A percentile compares a stretch with the other conserved stretches of the same genome.
phyloP scores from a whole-genome alignment of 1,140 invertebrate species.

The Ostrea edulis region DNA sequence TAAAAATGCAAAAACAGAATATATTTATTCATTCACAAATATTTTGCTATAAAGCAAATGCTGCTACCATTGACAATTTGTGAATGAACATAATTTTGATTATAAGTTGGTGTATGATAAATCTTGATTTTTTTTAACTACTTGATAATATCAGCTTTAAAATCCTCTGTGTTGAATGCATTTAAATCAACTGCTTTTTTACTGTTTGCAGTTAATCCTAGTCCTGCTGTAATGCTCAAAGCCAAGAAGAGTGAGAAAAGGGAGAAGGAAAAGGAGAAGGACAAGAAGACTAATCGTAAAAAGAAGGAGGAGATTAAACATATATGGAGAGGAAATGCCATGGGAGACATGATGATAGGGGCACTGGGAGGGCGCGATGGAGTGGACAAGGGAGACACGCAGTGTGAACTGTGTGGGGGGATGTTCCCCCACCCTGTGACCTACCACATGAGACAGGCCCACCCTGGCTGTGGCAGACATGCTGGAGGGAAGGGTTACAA shows the following conservation, averaged over 20 bases:
- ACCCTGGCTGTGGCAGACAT: constrained; percentile 93
- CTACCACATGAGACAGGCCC: constrained; percentile 93
- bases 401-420: constrained; percentile 92
- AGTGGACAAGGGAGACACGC: constrained; percentile 81
- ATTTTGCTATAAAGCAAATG: too few relatives aligned
- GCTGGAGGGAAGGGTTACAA: constrained; percentile 94
- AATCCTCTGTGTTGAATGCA: neutral
- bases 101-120: neutral
- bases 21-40: too few relatives aligned
- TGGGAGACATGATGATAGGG: constrained; percentile 68
- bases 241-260: constrained; percentile 80
- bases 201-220: constrained; percentile 73
- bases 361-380: constrained; percentile 70
- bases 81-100: neutral
- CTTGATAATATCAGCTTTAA: neutral
- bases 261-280: constrained; percentile 78
- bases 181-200: neutral
- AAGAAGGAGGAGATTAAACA: constrained; percentile 80
- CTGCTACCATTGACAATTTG: too few relatives aligned
- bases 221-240: constrained; percentile 77
- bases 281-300: constrained; percentile 74
- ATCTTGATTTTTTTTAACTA: neutral
- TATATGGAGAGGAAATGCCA: constrained; percentile 67
- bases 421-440: constrained; percentile 89
- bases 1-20: too few relatives aligned